phyloP scores from a whole-genome alignment of 2,113 vertebrate genomes.

The Alectura lathami region DNA sequence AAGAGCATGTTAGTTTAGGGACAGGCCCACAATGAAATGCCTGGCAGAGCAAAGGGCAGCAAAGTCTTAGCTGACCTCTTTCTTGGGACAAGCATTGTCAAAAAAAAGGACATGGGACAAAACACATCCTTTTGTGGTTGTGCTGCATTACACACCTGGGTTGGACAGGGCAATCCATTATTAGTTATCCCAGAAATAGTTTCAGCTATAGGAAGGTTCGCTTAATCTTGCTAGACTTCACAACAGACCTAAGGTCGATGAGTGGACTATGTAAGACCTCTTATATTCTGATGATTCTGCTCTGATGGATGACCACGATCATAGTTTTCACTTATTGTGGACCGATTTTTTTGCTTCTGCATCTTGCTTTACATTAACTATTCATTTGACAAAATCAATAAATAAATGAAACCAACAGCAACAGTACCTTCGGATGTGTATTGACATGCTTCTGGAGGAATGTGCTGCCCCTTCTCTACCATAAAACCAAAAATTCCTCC shows the following conservation, averaged over 20 bases:
- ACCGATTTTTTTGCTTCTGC: neutral
- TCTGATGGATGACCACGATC: neutral
- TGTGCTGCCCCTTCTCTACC: neutral
- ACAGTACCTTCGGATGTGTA: neutral
- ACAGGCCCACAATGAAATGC: neutral
- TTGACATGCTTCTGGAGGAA: neutral
- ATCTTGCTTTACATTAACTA: neutral
- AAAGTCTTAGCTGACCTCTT: conserved; percentile 17
- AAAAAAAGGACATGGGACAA: neutral
- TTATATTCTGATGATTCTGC: neutral
- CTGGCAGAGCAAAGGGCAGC: neutral
- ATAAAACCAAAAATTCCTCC: neutral
- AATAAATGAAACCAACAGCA: neutral
- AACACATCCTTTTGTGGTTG: conserved; percentile 36
- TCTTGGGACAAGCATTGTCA: conserved; percentile 16
- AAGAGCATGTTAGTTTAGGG: conserved; percentile 46
- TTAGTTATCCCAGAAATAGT: rapidly evolving
- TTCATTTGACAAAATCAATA: neutral
- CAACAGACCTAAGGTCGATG: rapidly evolving
- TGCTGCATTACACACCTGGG: neutral
- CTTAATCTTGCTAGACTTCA: neutral
- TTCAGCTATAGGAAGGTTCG: neutral
- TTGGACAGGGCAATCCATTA: neutral
- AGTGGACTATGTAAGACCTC: neutral
- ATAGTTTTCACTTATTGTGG: neutral